These are phyloP conservation scores for Stegodyphus dumicola DNA, from an alignment of 1,140 invertebrate genomes.

Conservation along the genomic window DNA sequence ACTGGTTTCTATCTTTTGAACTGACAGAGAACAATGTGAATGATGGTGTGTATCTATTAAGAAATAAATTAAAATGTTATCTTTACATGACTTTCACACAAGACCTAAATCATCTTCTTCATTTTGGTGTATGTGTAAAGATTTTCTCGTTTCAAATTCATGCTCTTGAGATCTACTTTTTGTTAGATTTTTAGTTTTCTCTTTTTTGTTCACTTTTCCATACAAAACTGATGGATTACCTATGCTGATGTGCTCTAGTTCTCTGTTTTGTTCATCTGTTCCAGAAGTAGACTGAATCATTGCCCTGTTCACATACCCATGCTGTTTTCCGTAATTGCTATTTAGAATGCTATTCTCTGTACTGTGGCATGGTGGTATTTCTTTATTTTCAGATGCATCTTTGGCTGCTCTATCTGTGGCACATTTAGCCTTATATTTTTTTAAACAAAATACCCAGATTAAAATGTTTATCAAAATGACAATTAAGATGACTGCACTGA, in stretches of 20 bases:
- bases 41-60: too few relatives aligned
- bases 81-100: too few relatives aligned
- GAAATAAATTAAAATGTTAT: too few relatives aligned
- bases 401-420: neutral
- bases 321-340: too few relatives aligned
- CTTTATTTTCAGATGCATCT: neutral
- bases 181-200: neutral
- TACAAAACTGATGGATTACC: neutral
- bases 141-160: neutral
- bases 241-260: neutral
- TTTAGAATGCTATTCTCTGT: too few relatives aligned
- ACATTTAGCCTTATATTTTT: conserved; percentile 3
- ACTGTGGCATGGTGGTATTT: too few relatives aligned
- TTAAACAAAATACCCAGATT: conserved; percentile 27
- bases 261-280: neutral
- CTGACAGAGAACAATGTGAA: too few relatives aligned
- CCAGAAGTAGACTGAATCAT: too few relatives aligned
- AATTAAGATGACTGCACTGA: neutral
- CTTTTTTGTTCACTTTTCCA: neutral
- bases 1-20: too few relatives aligned
- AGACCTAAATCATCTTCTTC: too few relatives aligned
- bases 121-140: neutral
- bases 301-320: too few relatives aligned
- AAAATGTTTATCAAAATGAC: conserved; percentile 34
- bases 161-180: neutral